Evolutionary conservation across 2,113 vertebrate species (phyloP).

Genomic region (Miniopterus natalensis): DNA sequence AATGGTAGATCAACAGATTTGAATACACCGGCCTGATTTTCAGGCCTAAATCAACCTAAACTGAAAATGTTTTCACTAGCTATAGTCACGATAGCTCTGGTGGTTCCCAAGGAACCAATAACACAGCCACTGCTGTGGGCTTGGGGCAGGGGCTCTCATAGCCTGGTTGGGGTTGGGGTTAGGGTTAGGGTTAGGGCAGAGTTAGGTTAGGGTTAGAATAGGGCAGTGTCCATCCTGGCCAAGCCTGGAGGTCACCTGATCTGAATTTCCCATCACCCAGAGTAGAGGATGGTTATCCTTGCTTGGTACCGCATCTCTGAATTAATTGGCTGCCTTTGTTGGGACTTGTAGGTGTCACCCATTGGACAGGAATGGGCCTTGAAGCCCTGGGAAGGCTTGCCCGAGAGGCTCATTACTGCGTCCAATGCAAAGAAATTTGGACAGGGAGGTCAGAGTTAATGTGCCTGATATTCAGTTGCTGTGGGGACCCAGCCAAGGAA

Average conservation of each 20-base stretch:
- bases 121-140: neutral
- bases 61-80: neutral
- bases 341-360: neutral
- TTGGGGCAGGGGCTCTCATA: neutral
- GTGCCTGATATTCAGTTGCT: constrained; percentile 58
- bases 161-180: neutral
- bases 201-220: neutral
- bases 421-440: constrained; percentile 54
- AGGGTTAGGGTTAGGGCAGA: neutral
- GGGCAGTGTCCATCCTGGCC: neutral
- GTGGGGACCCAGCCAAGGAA: constrained; percentile 58
- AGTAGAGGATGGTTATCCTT: neutral
- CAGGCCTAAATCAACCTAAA: neutral
- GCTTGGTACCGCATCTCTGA: neutral
- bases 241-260: neutral
- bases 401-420: constrained; percentile 52
- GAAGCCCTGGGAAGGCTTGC: constrained; percentile 56
- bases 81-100: neutral
- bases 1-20: neutral
- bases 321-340: constrained; percentile 44
- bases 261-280: neutral
- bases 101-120: neutral
- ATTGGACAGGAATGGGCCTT: constrained; percentile 9
- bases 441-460: constrained; percentile 72
- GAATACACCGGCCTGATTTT: neutral